phyloP scores from a whole-genome alignment of 1,140 invertebrate species.

The Potamilus streckersoni region DNA sequence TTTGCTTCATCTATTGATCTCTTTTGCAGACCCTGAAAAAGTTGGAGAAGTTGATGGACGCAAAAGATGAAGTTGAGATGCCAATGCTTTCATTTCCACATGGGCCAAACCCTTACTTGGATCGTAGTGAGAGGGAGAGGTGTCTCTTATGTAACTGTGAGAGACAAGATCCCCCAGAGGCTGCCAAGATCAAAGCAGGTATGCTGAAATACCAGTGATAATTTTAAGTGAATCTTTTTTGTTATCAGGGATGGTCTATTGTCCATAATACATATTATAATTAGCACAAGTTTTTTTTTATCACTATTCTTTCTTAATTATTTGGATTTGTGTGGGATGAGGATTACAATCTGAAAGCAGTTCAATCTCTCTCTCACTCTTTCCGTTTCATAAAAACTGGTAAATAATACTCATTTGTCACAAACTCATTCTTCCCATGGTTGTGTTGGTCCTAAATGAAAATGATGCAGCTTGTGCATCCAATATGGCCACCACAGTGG shows the following conservation, averaged over 20 bases:
- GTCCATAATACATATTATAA: too few relatives aligned
- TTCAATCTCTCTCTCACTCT: too few relatives aligned
- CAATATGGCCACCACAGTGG: too few relatives aligned
- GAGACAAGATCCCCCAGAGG: constrained; percentile 44
- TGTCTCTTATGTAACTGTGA: constrained; percentile 62
- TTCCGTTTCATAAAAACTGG: too few relatives aligned
- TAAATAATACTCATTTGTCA: too few relatives aligned
- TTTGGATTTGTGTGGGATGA: too few relatives aligned
- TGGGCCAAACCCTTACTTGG: constrained; percentile 58
- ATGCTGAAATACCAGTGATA: constrained; percentile 1
- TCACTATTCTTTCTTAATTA: not conserved
- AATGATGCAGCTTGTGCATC: too few relatives aligned
- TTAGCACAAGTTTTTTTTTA: not conserved
- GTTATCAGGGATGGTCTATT: not conserved
- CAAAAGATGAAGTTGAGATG: constrained; percentile 39
- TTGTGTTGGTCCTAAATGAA: too few relatives aligned
- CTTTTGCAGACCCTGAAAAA: constrained; percentile 45
- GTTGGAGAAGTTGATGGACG: constrained; percentile 56
- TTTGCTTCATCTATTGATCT: too few relatives aligned
- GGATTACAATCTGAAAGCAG: too few relatives aligned
- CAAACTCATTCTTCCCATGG: too few relatives aligned
- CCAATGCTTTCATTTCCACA: constrained; percentile 39
- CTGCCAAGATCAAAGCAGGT: constrained; percentile 38
- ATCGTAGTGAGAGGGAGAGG: constrained; percentile 36
- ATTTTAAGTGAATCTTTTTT: not conserved